These are phyloP conservation scores for Lapara coniferarum DNA, from an alignment of 2,888 invertebrate species.

Conservation along the genomic window DNA sequence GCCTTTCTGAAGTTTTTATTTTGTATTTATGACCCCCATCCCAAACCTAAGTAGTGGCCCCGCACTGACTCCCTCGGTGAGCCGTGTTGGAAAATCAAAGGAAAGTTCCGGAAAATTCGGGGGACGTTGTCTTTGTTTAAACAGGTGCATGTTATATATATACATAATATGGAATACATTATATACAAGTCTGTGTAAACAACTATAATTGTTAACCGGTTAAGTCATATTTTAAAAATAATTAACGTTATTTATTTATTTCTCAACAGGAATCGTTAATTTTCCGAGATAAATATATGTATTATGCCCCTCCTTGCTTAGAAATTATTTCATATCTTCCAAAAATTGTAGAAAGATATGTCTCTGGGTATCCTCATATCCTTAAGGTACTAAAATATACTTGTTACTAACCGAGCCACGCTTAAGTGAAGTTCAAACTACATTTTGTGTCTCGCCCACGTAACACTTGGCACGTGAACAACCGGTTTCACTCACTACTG, in stretches of 20 bases:
- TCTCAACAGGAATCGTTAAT: too few relatives aligned
- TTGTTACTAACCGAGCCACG: background rate
- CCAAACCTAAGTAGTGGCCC: background rate
- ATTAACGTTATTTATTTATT: background rate
- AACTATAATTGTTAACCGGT: background rate
- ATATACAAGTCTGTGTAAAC: background rate
- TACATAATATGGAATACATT: background rate
- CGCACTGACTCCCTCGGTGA: background rate
- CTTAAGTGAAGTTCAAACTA: background rate
- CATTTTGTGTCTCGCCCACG: background rate
- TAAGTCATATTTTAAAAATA: background rate
- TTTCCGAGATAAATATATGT: too few relatives aligned
- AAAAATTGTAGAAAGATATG: too few relatives aligned
- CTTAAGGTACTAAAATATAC: too few relatives aligned
- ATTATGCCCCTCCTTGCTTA: too few relatives aligned
- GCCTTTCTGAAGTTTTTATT: background rate
- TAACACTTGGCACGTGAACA: background rate
- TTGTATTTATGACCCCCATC: background rate
- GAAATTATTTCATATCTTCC: too few relatives aligned
- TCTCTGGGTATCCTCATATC: too few relatives aligned
- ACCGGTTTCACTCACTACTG: constrained; percentile 17
- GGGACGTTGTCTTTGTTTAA: background rate
- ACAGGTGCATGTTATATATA: background rate
- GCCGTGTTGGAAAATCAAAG: constrained; percentile 15
- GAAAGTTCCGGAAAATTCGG: constrained; percentile 2